Evolutionary conservation across 2,113 vertebrate species (phyloP), one percentile per base, ranked within the genome.

Genomic region (Tupaia chinensis): DNA sequence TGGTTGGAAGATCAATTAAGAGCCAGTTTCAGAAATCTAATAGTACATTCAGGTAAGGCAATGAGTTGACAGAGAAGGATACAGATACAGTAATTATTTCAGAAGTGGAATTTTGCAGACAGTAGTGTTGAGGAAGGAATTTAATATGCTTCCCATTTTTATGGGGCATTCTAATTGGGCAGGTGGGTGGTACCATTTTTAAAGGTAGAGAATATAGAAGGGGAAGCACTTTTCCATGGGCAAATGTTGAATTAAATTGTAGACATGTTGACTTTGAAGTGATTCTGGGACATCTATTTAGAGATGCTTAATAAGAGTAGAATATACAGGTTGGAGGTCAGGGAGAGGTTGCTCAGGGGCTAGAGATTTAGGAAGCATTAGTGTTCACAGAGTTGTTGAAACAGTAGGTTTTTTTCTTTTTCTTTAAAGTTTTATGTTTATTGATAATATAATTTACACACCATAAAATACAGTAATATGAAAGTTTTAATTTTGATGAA

Each of bases 121-220:
- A 60, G 9, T 77, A 32, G 87, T 54, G 63, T 73, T 73, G 53
- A 84, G 85, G 44, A 84, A 76, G 85, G 78, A 80, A 23, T 68
- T 11, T 58, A 34, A 29, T 65, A 32, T 27, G 20, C 72, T 78
- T 77, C 34, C 69, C n/a, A 76, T 56, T 61, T 65, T 95, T 77
- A 44, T 44, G 44, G 88, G 68, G 9, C 63, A 25, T 78, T 94
- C 9, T 79, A 34, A n/a, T 82, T 84, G 72, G 32, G 66, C 7
- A 74, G 69, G 53, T 87, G 44, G 66, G 16, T 93, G 23, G 73
- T 77, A 61, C n/a, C 65, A 34, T 94, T 84, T 23, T 89, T 92
- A 34, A 90, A 87, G 72, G 29, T 34, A 93, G 56, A 17, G 61
- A 90, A 65, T n/a, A 60, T 3, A 11, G 61, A 56, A 94, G n/a